phyloP scores from a whole-genome alignment of 2,888 invertebrate species.

The Hyppa rectilinea region DNA sequence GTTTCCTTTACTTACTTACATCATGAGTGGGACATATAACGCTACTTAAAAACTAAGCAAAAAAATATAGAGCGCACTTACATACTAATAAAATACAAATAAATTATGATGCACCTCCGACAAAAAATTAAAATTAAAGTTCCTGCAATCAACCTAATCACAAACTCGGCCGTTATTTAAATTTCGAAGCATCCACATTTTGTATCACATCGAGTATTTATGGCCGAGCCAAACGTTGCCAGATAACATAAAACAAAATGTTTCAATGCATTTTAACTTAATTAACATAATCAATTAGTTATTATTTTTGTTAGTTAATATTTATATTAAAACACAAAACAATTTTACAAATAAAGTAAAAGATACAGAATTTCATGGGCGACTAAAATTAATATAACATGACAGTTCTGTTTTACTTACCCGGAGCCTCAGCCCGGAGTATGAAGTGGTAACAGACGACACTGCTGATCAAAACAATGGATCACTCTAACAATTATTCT shows the following conservation, averaged over 20 bases:
- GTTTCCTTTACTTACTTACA: not conserved
- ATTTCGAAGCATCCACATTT: slow-evolving; percentile 16
- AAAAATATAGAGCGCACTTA: not conserved
- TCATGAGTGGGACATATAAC: too few relatives aligned
- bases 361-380: not conserved
- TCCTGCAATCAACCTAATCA: not conserved
- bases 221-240: not conserved
- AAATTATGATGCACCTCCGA: not conserved
- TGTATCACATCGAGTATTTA: slow-evolving; percentile 12
- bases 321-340: not conserved
- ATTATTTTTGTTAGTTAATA: slow-evolving; percentile 19
- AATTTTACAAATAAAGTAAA: not conserved
- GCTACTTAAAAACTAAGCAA: not conserved
- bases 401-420: slow-evolving; percentile 32
- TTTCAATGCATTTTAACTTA: not conserved
- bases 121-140: slow-evolving; percentile 2
- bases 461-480: slow-evolving; percentile 33
- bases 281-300: slow-evolving; percentile 33
- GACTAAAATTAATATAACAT: not conserved
- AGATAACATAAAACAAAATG: slow-evolving; percentile 20
- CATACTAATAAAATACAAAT: not conserved
- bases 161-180: slow-evolving; percentile 17
- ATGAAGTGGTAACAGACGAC: not conserved
- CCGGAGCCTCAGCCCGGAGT: slow-evolving; percentile 25
- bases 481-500: slow-evolving; percentile 53